Percentiles rank a stretch among this genome's conserved stretches.
phyloP scores from a whole-genome alignment of 2,113 vertebrate genomes.

The Antechinus flavipes region DNA sequence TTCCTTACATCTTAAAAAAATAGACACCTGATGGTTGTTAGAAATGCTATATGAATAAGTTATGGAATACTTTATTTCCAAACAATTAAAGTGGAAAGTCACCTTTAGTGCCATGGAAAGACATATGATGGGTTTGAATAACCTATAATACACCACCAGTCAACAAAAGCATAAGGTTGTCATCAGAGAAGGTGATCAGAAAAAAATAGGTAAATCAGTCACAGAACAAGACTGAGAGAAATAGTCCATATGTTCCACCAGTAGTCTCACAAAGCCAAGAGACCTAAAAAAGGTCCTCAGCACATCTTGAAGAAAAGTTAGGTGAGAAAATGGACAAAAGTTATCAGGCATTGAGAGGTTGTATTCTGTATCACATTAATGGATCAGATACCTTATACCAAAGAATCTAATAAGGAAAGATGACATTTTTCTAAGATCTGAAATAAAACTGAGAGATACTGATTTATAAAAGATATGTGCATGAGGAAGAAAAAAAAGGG shows the following conservation, averaged over 20 bases:
- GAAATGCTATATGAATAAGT: not conserved
- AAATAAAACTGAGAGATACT: not conserved
- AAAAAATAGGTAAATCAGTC: not conserved
- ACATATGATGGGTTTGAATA: not conserved
- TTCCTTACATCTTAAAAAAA: not conserved
- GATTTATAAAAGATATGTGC: not conserved
- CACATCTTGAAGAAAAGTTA: not conserved
- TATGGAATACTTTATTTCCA: not conserved
- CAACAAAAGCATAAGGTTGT: not conserved
- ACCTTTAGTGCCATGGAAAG: not conserved
- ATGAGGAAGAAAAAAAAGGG: too few species aligned
- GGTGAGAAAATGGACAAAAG: not conserved
- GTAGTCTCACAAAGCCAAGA: not conserved
- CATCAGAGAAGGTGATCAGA: not conserved
- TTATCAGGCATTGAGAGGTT: not conserved
- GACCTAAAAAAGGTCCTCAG: not conserved
- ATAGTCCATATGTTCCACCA: not conserved
- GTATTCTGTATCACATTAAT: not conserved
- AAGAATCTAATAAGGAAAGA: not conserved
- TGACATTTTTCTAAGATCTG: not conserved
- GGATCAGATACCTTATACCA: not conserved
- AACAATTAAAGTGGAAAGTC: not conserved
- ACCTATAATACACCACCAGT: not conserved
- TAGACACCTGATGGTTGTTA: not conserved
- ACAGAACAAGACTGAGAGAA: not conserved